These are phyloP conservation scores for Aphis gossypii DNA, from an alignment of 1,140 invertebrate genomes.

Conservation along the genomic window DNA sequence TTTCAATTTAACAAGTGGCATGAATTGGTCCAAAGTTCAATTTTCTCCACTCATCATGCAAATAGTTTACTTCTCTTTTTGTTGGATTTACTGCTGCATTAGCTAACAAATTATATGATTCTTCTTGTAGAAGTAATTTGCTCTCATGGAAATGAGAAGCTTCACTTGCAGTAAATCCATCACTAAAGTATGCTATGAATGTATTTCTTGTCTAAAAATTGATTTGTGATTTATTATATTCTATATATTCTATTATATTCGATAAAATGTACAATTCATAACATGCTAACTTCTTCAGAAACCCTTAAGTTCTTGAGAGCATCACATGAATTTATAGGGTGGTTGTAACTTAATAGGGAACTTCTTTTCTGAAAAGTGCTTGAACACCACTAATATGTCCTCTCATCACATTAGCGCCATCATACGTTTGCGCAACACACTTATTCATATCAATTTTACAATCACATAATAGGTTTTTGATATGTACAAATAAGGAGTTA, in stretches of 20 bases:
- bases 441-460: no score
- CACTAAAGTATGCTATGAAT: conserved; percentile 19
- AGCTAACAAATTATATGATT: conserved; percentile 33
- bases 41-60: conserved; percentile 44
- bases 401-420: no score
- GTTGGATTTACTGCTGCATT: conserved; percentile 29
- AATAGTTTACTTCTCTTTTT: conserved; percentile 15
- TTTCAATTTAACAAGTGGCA: not conserved
- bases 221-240: conserved; percentile 18
- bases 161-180: conserved; percentile 38
- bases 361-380: no score
- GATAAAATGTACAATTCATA: no score
- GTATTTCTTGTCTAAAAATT: conserved; percentile 25
- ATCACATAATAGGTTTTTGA: no score
- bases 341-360: not conserved
- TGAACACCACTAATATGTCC: no score
- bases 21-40: not conserved
- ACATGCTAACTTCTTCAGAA: conserved; percentile 23
- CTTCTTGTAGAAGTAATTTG: conserved; percentile 19
- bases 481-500: no score
- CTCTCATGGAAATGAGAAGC: conserved; percentile 32
- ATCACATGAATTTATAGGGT: conserved; percentile 43
- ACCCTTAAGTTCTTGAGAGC: not conserved
- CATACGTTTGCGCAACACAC: no score
- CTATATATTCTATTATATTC: no score